Conservation (phyloP, 2,113 vertebrate species). For the human region GRCh38 chr4:185666501-185667000, state of each 20-base stretch:
- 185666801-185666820: not conserved
- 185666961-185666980: not conserved
- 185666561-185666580: not conserved
- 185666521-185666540: not conserved
- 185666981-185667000: not conserved
- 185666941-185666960: not conserved
- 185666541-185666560: not conserved
- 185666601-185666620: not conserved
- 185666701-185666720: not conserved
- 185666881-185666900: constrained; percentile 49
- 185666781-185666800: not conserved
- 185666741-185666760: not conserved
- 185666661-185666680: not conserved
- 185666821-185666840: not conserved
- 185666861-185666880: constrained; percentile 36
- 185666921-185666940: not conserved
- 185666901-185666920: constrained; percentile 76
- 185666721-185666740: not conserved
- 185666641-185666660: not conserved
- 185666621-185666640: not conserved
- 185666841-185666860: not conserved
- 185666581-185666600: not conserved
- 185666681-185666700: not conserved
- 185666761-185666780: not conserved
- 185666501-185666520: not conserved